These are phyloP conservation scores for Matsumyia berberina DNA, from an alignment of 2,888 invertebrate species.

Conservation along the genomic window DNA sequence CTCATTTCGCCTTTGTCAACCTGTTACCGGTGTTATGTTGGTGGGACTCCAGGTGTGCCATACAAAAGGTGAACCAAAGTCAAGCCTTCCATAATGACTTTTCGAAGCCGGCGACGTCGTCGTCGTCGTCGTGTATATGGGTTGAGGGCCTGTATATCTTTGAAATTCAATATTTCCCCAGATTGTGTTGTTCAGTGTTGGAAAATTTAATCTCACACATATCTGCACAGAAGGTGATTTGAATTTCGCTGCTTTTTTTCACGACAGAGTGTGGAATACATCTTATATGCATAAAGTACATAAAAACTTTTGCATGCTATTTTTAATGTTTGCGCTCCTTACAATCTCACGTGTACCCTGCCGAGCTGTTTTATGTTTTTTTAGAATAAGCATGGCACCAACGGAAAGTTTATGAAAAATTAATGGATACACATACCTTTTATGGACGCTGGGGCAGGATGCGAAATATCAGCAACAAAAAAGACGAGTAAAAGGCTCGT, in stretches of 20 bases:
- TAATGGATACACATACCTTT: slow-evolving; percentile 52
- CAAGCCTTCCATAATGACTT: slow-evolving; percentile 29
- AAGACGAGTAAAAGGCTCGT: not conserved
- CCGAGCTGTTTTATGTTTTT: slow-evolving; percentile 6
- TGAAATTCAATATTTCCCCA: slow-evolving; percentile 49
- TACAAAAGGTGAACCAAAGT: slow-evolving; percentile 8
- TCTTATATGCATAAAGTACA: slow-evolving; percentile 19
- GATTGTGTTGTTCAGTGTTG: slow-evolving; percentile 33
- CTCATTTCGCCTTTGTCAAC: slow-evolving; percentile 51
- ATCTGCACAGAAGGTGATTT: slow-evolving; percentile 52
- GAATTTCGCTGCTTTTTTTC: slow-evolving; percentile 27
- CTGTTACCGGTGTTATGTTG: slow-evolving; percentile 38
- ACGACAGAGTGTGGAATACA: slow-evolving; percentile 15
- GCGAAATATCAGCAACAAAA: slow-evolving; percentile 4
- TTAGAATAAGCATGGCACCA: slow-evolving; percentile 2
- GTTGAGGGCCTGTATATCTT: slow-evolving; percentile 31
- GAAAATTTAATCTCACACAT: slow-evolving; percentile 63
- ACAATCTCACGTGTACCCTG: slow-evolving; percentile 28
- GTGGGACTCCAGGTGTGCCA: not conserved
- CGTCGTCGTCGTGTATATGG: not conserved
- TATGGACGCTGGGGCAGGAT: slow-evolving; percentile 30
- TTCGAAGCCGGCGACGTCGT: not conserved
- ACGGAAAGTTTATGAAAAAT: slow-evolving; percentile 48
- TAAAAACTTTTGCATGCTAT: slow-evolving; percentile 44
- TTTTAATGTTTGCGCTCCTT: slow-evolving; percentile 35